Conservation (phyloP, 2,888 invertebrate species). For the Rhyacophila evoluta region DNA sequence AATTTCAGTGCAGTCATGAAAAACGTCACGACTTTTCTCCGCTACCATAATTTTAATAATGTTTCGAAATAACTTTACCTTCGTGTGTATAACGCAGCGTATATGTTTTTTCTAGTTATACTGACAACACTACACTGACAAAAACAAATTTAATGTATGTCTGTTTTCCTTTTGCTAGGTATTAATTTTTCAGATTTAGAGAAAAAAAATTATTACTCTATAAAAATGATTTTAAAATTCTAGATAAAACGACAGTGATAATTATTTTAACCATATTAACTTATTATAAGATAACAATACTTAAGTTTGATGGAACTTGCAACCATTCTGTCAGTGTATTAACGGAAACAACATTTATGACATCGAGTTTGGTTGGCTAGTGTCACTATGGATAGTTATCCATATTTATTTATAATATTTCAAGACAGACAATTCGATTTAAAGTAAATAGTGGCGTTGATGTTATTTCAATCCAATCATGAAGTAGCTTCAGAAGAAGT, state of each 20-base stretch:
- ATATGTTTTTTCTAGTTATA: neutral
- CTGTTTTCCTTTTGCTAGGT: no score
- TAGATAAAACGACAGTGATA: no score
- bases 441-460: neutral
- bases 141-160: no score
- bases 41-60: slow-evolving; percentile 9
- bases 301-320: neutral
- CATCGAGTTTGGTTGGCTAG: slow-evolving; percentile 14
- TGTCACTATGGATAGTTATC: slow-evolving; percentile 7
- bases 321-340: neutral
- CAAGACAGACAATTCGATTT: neutral
- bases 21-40: slow-evolving; percentile 30
- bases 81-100: neutral
- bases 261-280: no score
- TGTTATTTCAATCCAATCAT: neutral
- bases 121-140: neutral
- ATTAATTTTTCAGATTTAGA: no score
- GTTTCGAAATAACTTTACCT: neutral
- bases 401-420: slow-evolving; percentile 16
- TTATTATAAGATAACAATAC: no score
- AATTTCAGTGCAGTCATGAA: slow-evolving; percentile 20
- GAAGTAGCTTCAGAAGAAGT: slow-evolving; percentile 11
- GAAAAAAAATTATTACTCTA: no score
- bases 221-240: no score
- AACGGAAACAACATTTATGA: neutral